Evolutionary conservation across 2,113 vertebrate species (phyloP), one percentile per base, ranked within the genome.

Genomic region (Triplophysa rosa): DNA sequence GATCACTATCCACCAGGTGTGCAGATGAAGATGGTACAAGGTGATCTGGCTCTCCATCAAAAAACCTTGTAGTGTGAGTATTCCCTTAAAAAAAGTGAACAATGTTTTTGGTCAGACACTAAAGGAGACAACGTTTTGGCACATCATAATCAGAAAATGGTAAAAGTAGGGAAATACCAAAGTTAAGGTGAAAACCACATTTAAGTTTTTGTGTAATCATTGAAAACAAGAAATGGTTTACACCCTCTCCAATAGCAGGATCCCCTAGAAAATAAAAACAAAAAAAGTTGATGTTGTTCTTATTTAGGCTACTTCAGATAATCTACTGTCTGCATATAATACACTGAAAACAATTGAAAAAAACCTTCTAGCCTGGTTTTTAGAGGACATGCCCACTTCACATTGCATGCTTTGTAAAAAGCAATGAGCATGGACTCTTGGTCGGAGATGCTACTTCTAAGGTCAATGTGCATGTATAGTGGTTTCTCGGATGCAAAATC

Each of bases 341-440:
- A 8, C 61, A 63, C 33, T 2, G 0, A 62, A 23, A 62, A 29
- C 2, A n/a, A n/a, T 33, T 63, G 33, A 12, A 24, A 26, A 63
- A 63, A 12, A 33, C 61, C 63, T 40, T 40, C 33, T 37, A 65
- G 63, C 33, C 63, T 65, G 9, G 63, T 65, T 40, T 40, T 65
- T 29, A 65, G 17, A 40, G 63, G 29, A 65, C 29, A 40, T n/a
- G 9, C 33, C 33, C 63, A 65, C 6, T 65, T 65, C 33, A 5
- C 4, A 65, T 65, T n/a, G 2, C 33, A 65, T 65, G 33, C 63
- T 65, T 65, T 65, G 63, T n/a, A 65, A 65, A 65, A 65, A 65
- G 63, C 33, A 0, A 21, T 40, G 33, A 65, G 33, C 40, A 33
- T n/a, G 33, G 16, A 17, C 37, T 65, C 17, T 65, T 65, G 63